Base-by-base conservation (phyloP, 2,113 vertebrate species). In the Rhinichthys klamathensis region DNA sequence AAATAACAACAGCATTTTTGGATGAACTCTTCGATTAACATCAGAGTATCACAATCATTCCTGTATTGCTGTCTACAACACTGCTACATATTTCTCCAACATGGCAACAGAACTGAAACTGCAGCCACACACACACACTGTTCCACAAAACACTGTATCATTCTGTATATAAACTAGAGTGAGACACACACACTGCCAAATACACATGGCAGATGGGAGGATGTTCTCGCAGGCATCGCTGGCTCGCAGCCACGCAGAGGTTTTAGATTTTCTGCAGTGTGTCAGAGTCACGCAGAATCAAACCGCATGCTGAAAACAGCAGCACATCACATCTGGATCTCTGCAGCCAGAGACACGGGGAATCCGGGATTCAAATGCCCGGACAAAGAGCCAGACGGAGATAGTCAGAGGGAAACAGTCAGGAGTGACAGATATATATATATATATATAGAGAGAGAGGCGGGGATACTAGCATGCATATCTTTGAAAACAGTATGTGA, bases 171-270 rank as follows among this genome's bases (percentile, higher is more conserved):
- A 58, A 60, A 69, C n/a, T 74, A 85, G 35, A 56, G 35, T 54
- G 79, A 88, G 72, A 30, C 54, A 75, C 46, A 80, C 46, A 80
- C 46, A n/a, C 69, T 88, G 87, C 60, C 81, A 88, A 85, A 54
- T 54, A 77, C 56, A 25, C 51, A 74, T 65, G 80, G 13, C 85
- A 86, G 70, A 83, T 46, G 35, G 63, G 32, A 70, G 32, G 63
- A 72, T 72, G 15, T 82, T 63, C 84, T 58, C 74, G 46, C 56
- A 77, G 78, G 32, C 51, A 54, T 30, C 61, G 16, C 51, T 77
- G 67, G 38, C 80, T 60, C 27, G 32, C 49, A 61, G 58, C 69
- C 85, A 82, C 74, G 25, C 10, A 2, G 9, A 63, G 38, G 23
- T 58, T 76, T 86, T 56, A 46, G 76, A 56, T 51, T 41, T 84